Evolutionary conservation across 2,113 vertebrate species (phyloP).

Genomic region (Drymodes brunneopygia): DNA sequence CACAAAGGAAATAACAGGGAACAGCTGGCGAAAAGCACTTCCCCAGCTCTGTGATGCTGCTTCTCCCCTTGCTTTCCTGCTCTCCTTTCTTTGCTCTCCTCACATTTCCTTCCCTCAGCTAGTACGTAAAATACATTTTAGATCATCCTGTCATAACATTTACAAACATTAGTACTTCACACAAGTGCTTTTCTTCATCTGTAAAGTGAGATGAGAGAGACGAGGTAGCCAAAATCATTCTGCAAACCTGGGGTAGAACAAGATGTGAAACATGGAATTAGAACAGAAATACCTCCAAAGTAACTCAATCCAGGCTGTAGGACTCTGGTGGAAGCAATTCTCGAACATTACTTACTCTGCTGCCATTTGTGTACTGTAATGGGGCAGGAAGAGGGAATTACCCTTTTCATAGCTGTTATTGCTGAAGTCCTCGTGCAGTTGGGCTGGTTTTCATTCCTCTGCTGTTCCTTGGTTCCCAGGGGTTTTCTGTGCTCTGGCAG

Average conservation of each 20-base stretch:
- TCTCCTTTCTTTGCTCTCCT: not conserved
- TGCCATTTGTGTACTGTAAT: not conserved
- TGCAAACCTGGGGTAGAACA: not conserved
- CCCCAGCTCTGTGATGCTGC: not conserved
- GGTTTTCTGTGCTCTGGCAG: not conserved
- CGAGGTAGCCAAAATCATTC: not conserved
- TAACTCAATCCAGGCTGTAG: rapidly evolving
- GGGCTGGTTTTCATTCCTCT: not conserved
- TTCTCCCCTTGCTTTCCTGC: not conserved
- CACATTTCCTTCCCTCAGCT: not conserved
- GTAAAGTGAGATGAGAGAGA: not conserved
- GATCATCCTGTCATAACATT: constrained; percentile 19
- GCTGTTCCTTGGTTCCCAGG: not conserved
- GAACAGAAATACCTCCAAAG: not conserved
- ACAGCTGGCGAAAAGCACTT: not conserved
- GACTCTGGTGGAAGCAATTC: not conserved
- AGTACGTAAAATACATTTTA: not conserved
- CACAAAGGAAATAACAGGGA: not conserved
- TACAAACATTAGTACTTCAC: not conserved
- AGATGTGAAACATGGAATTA: not conserved
- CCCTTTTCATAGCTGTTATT: not conserved
- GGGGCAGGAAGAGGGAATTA: not conserved
- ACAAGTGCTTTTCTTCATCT: not conserved
- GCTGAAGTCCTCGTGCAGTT: not conserved
- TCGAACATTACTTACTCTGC: not conserved